Percentiles rank a stretch among this genome's conserved stretches.
Evolutionary conservation across 1,140 invertebrate species (phyloP).

Genomic region (Capitella teleta): DNA sequence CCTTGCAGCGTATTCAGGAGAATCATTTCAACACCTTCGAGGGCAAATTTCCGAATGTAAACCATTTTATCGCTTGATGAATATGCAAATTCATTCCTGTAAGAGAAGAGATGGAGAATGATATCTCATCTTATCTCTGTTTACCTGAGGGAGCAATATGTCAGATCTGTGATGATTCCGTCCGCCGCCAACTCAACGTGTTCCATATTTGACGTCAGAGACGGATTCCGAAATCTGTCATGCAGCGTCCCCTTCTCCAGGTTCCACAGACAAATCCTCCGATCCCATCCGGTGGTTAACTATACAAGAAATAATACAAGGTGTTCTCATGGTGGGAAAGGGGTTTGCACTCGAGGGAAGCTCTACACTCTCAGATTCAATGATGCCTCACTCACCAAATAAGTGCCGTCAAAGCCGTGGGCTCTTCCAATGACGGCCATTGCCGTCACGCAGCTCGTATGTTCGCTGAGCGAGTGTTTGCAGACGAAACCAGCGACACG

Average conservation of each 20-base stretch:
- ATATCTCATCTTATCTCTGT: constrained; percentile 6
- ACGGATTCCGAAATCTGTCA: constrained; percentile 24
- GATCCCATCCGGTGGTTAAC: constrained; percentile 40
- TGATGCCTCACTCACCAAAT: constrained; percentile 25
- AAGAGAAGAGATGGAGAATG: constrained; percentile 7
- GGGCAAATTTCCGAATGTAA: constrained; percentile 39
- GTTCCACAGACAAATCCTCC: constrained; percentile 41
- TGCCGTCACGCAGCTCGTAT: constrained; percentile 39
- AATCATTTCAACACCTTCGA: constrained; percentile 30
- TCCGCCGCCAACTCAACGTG: constrained; percentile 26
- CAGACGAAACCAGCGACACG: constrained; percentile 39
- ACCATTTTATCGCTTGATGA: constrained; percentile 39
- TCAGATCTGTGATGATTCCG: constrained; percentile 38
- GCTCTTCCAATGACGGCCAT: constrained; percentile 29
- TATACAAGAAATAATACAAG: constrained; percentile 24
- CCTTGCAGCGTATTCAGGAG: constrained; percentile 37
- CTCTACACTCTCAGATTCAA: too few species aligned
- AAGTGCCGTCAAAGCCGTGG: constrained; percentile 26
- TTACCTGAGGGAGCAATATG: constrained; percentile 26
- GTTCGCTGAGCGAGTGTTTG: constrained; percentile 34
- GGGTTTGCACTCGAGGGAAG: too few species aligned
- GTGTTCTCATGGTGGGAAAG: too few species aligned
- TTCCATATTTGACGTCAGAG: constrained; percentile 10
- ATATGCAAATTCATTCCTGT: constrained; percentile 39
- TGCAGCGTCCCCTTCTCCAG: constrained; percentile 30